These are phyloP conservation scores for Eupithecia insigniata DNA, from an alignment of 2,888 invertebrate species.

Conservation along the genomic window DNA sequence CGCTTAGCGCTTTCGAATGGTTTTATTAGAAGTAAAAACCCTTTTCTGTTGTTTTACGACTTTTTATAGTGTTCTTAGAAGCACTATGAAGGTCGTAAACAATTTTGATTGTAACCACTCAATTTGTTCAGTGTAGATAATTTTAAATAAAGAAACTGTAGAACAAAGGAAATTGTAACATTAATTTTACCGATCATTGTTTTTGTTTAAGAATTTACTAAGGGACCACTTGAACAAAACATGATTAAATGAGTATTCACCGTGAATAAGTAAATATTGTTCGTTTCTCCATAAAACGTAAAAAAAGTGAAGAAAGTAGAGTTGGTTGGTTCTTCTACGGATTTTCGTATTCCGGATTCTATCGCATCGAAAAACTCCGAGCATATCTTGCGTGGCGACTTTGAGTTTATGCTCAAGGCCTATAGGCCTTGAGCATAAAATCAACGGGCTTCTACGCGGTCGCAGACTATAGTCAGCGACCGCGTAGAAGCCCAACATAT, in stretches of 20 bases:
- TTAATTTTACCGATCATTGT: background rate
- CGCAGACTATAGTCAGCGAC: too few relatives aligned
- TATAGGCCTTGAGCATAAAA: too few relatives aligned
- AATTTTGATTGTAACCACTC: slow-evolving; percentile 2
- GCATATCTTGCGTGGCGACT: too few relatives aligned
- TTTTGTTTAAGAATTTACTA: background rate
- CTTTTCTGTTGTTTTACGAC: slow-evolving; percentile 3
- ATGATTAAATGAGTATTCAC: background rate
- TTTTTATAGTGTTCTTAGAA: slow-evolving; percentile 1
- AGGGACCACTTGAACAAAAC: background rate
- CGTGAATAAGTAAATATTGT: background rate
- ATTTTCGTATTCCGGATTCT: too few relatives aligned
- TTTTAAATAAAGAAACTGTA: background rate
- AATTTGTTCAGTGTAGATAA: background rate
- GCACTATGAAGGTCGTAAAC: background rate
- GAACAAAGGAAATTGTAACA: background rate
- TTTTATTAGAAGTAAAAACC: background rate
- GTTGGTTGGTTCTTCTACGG: too few relatives aligned
- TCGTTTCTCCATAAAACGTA: background rate
- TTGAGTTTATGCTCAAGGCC: too few relatives aligned
- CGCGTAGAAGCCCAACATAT: too few relatives aligned
- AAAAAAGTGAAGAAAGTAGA: background rate
- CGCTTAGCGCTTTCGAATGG: background rate
- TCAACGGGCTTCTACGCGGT: too few relatives aligned
- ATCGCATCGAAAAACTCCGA: too few relatives aligned